These are phyloP conservation scores for Saturnia pavonia DNA, from an alignment of 2,888 invertebrate genomes.

Conservation along the genomic window DNA sequence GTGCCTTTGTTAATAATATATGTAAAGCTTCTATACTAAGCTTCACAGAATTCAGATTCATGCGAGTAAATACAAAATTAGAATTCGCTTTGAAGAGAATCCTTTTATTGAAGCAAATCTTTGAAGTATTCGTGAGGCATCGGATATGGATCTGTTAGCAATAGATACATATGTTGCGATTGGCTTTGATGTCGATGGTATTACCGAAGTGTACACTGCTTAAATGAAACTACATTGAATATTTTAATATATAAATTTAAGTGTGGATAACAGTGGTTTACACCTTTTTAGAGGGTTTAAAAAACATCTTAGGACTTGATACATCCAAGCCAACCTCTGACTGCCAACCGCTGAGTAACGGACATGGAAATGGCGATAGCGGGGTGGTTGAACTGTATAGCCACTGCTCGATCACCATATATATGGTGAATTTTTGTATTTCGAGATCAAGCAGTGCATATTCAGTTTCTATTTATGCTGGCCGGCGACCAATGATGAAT, in stretches of 20 bases:
- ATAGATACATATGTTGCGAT: conserved; percentile 3
- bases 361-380: too few relatives aligned
- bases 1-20: conserved; percentile 5
- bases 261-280: not conserved
- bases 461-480: too few relatives aligned
- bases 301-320: too few relatives aligned
- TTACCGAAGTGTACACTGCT: not conserved
- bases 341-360: too few relatives aligned
- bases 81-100: conserved; percentile 11
- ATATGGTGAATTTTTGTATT: too few relatives aligned
- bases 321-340: too few relatives aligned
- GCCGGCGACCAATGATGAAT: too few relatives aligned
- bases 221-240: not conserved
- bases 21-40: conserved; percentile 4
- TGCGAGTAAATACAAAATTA: conserved; percentile 11
- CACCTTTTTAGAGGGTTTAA: too few relatives aligned
- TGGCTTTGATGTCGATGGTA: not conserved
- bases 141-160: not conserved
- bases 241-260: not conserved
- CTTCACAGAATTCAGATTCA: conserved; percentile 5
- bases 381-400: too few relatives aligned
- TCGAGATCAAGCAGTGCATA: too few relatives aligned
- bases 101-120: conserved; percentile 3
- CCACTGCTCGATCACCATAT: too few relatives aligned
- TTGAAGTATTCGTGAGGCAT: conserved; percentile 1